Base-by-base conservation (phyloP, 2,113 vertebrate species). In the Pelodiscus sinensis region DNA sequence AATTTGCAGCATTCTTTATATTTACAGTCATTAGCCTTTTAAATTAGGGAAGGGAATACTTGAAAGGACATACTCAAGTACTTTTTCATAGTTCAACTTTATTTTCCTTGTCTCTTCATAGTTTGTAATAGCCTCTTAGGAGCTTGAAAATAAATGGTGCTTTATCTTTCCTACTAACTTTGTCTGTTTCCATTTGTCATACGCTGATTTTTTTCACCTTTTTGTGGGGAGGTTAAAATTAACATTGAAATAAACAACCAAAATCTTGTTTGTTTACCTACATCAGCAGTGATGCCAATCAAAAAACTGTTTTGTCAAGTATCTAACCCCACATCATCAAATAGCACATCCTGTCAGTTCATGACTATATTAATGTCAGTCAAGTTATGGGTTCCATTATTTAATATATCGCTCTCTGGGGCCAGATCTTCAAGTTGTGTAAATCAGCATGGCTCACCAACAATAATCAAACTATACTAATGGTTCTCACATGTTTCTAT, bases 211-310 rank as follows among this genome's bases (percentile, higher is more conserved):
- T 94, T 93, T 94, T 0, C 1, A 65, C 87, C 91, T 84, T 88
- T 94, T 90, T 91, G 79, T 95, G 93, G 91, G 95, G 96, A 93
- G 92, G 91, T 95, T 92, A 93, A 96, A 96, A 97, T 97, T 94
- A 95, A 95, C 86, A 95, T 89, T 65, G 25, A 14, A 95, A 82
- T 95, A 95, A 97, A 96, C 93, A 95, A 84, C 58, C 71, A 95
- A 90, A 94, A 94, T 87, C 56, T 96, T 38, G 0, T 95, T 93
- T 95, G 93, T 85, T 90, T 90, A 93, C 92, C 80, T 96, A 89
- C 86, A 94, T 92, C 89, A 88, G 88, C 89, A 90, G 88, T 92
- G 84, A 93, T 89, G 95, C 91, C 94, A 97, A 88, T 78, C 91
- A 86, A 91, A 94, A 82, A 94, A 96, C 92, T 91, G 95, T 92